These are phyloP conservation scores for Lerema accius DNA, from an alignment of 1,140 invertebrate species.

Conservation along the genomic window DNA sequence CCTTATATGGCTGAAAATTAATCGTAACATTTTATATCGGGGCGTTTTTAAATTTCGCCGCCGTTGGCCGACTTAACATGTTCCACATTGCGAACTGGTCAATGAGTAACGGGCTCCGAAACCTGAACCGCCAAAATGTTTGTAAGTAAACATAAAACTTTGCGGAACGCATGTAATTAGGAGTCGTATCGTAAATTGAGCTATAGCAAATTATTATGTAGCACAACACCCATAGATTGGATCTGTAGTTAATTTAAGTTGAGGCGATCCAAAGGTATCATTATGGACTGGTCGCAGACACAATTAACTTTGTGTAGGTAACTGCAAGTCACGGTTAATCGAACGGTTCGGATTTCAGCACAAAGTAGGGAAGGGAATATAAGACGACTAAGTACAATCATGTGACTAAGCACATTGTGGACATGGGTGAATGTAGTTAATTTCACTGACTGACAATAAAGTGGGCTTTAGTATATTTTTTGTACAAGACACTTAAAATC, in stretches of 20 bases:
- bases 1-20: constrained; percentile 48
- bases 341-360: constrained; percentile 69
- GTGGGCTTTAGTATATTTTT: no score
- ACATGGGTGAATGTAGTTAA: constrained; percentile 37
- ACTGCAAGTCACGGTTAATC: constrained; percentile 73
- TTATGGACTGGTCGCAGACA: constrained; percentile 44
- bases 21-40: constrained; percentile 51
- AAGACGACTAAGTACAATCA: constrained; percentile 51
- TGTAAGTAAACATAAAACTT: constrained; percentile 36
- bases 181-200: constrained; percentile 36
- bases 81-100: constrained; percentile 32
- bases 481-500: no score
- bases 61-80: constrained; percentile 30
- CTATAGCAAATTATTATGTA: constrained; percentile 30
- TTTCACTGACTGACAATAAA: not conserved
- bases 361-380: constrained; percentile 60
- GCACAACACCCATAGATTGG: constrained; percentile 23
- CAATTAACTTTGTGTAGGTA: constrained; percentile 70
- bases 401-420: constrained; percentile 56
- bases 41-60: constrained; percentile 42
- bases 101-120: constrained; percentile 41
- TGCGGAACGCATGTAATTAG: constrained; percentile 34
- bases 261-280: constrained; percentile 41
- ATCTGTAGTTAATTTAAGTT: constrained; percentile 50
- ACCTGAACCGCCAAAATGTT: constrained; percentile 29